Base-by-base conservation (phyloP, 2,797 vertebrate genomes). In the Triplophysa yarkandensis region DNA sequence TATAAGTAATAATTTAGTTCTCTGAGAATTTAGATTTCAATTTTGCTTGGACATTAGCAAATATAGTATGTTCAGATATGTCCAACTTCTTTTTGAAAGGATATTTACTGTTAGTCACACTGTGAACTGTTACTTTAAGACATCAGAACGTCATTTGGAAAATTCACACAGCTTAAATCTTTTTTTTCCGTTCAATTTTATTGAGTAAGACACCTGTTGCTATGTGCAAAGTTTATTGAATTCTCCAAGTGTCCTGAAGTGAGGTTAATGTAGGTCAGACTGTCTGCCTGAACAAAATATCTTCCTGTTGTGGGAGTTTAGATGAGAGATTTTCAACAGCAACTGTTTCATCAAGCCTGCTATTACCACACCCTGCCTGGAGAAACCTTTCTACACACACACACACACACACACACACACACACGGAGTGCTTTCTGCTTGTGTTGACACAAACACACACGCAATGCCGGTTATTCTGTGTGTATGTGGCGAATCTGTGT, bases 231-330 rank as follows among this genome's bases (percentile, higher is more conserved):
- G 48, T 57, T 65, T 43, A 65, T 73, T 63, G 32, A 60, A 72
- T 72, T 72, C 46, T 55, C 50, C 48, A 41, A 44, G 34, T 64
- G 50, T 74, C 50, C 62, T 46, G 32, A 46, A 61, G 61, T 74
- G 54, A 65, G 71, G 71, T 74, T 74, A 74, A 74, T 64, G 25
- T 64, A 74, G 61, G 61, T 44, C 39, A 54, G 46, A 60, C 60
- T 63, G 70, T 63, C 69, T 71, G 58, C 39, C 44, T 63, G 32
- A 71, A 72, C 23, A 52, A 72, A 72, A 72, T 54, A n/a, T 63
- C 27, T 74, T 74, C 50, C 71, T 74, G 48, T 65, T 65, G 61
- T 66, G 62, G 39, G 61, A 65, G 71, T 65, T 57, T 43, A 57
- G 60, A 54, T 72, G 17, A 63, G 46, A 58, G 17, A 58, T 34